Evolutionary conservation across 2,888 invertebrate genomes (phyloP).

Genomic region (Xanthostigma xanthostigma): DNA sequence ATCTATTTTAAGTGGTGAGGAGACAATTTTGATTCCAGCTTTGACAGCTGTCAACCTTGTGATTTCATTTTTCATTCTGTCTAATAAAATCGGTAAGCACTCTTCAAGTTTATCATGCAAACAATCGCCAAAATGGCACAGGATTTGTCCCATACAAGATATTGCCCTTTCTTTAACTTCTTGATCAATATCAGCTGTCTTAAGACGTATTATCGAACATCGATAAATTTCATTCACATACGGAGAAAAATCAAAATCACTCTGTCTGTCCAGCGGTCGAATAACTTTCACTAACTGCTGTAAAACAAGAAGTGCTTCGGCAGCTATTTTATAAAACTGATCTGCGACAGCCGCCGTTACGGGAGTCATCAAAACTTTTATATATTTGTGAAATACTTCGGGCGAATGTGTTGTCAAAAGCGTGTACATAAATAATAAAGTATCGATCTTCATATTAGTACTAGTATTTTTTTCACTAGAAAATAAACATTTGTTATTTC

Average conservation of each 20-base stretch:
- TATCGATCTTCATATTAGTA: slow-evolving; percentile 97
- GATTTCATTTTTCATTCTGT: slow-evolving; percentile 91
- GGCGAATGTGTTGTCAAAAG: slow-evolving; percentile 66
- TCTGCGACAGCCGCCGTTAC: slow-evolving; percentile 84
- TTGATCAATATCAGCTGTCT: slow-evolving; percentile 95
- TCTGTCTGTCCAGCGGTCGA: slow-evolving; percentile 52
- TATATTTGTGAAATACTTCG: slow-evolving; percentile 66
- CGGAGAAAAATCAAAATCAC: slow-evolving; percentile 52
- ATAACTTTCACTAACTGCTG: slow-evolving; percentile 92
- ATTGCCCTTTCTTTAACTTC: slow-evolving; percentile 98
- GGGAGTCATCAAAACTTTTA: slow-evolving; percentile 63
- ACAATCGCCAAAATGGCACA: slow-evolving; percentile 82
- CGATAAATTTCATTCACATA: slow-evolving; percentile 69
- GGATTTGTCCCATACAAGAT: slow-evolving; percentile 88
- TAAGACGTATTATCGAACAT: slow-evolving; percentile 58
- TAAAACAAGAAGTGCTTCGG: slow-evolving; percentile 84
- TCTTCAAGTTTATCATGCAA: slow-evolving; percentile 62
- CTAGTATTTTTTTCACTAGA: slow-evolving; percentile 78
- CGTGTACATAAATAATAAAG: slow-evolving; percentile 80
- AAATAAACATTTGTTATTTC: slow-evolving; percentile 5
- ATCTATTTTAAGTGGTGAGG: slow-evolving; percentile 75
- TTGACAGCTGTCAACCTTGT: slow-evolving; percentile 93
- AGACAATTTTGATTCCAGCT: slow-evolving; percentile 86
- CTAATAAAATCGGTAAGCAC: slow-evolving; percentile 89
- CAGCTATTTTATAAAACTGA: slow-evolving; percentile 96